Evolutionary conservation across 1,140 invertebrate genomes (phyloP), one percentile per base, ranked within the genome.

Genomic region (Leucophenga varia): DNA sequence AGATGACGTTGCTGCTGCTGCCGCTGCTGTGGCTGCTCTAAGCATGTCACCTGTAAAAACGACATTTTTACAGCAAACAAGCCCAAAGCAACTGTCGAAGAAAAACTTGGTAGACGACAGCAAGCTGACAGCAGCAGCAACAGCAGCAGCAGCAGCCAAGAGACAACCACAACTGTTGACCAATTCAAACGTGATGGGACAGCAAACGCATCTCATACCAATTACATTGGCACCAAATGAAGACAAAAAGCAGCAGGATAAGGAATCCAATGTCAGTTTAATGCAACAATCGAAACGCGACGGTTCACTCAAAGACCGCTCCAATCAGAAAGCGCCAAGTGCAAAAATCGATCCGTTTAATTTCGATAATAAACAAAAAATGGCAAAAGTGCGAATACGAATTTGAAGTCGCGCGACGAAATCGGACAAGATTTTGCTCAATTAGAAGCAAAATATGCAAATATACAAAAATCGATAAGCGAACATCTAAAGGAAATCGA

Each of bases 391-490:
- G n/a, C n/a, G n/a, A n/a, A n/a, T n/a, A n/a, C n/a, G n/a, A n/a
- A n/a, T n/a, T n/a, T n/a, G n/a, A n/a, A n/a, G n/a, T n/a, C n/a
- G n/a, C n/a, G n/a, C n/a, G n/a, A n/a, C n/a, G n/a, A n/a, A n/a
- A n/a, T n/a, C n/a, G n/a, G n/a, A n/a, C n/a, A n/a, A 31, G 69
- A 72, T 49, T 72, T 72, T 22, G 59, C 68, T 3, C 57, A 65
- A 8, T 47, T 72, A 31, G 69, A 72, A 49, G 61, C 69, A 8
- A 73, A 73, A 49, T 73, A 71, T 40, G 71, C 57, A 2, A 56
- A 67, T 36, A 73, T 74, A 10, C 70, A 74, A 42, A 61, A 73
- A 41, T 74, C 71, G n/a, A 74, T 74, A 36, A 54, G 64, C 10
- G 67, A 71, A 48, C 71, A 74, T 38, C 54, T 74, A 21, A 55